Evolutionary conservation across 2,113 vertebrate species (phyloP).

Genomic region (Corydoras maculifer): DNA sequence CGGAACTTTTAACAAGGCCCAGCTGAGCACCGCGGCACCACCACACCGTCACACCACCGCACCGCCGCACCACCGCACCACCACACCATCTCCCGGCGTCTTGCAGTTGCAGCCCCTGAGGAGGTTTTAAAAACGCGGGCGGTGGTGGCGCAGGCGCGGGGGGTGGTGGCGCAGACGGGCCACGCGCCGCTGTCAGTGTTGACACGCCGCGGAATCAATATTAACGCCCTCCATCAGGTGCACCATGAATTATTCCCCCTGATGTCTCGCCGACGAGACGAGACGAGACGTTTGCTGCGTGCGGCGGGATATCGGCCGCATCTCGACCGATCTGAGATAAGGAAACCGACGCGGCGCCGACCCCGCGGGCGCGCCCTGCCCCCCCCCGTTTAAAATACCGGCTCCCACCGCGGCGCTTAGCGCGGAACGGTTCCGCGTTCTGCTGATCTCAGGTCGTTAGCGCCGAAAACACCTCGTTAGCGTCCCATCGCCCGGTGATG

Average conservation of each 20-base stretch:
- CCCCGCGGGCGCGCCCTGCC: neutral
- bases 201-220: slow-evolving; percentile 14
- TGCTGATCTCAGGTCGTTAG: neutral
- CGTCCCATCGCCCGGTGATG: too few relatives aligned
- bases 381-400: neutral
- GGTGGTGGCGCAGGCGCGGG: neutral
- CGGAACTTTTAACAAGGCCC: slow-evolving; percentile 34
- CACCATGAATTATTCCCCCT: slow-evolving; percentile 23
- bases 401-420: neutral
- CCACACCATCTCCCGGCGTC: slow-evolving; percentile 7
- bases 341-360: neutral
- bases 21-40: slow-evolving; percentile 29
- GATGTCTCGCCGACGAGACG: slow-evolving; percentile 23
- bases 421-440: neutral
- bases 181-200: slow-evolving; percentile 6
- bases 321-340: neutral
- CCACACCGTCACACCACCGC: too few relatives aligned
- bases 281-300: slow-evolving; percentile 3
- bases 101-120: slow-evolving; percentile 14
- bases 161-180: neutral
- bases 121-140: slow-evolving; percentile 28
- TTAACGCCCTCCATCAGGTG: slow-evolving; percentile 15
- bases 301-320: neutral
- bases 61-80: slow-evolving; percentile 7
- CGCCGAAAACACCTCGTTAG: too few relatives aligned